Conservation (phyloP, 2,888 invertebrate species). For the Plusia festucae region DNA sequence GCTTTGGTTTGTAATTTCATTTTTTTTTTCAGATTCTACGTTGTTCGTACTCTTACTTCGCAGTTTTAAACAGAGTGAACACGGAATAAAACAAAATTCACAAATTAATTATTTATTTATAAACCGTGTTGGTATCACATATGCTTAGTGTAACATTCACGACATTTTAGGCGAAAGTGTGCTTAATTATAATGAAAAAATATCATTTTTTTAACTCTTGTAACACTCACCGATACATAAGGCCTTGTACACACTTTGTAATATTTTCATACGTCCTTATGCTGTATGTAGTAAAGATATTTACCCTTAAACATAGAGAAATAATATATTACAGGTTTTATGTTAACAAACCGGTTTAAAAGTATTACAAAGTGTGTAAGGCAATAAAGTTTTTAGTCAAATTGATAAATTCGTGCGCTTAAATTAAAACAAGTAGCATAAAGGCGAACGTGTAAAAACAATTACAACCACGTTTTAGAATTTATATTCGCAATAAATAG, state of each 20-base stretch:
- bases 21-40: slow-evolving; percentile 78
- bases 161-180: slow-evolving; percentile 87
- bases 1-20: no score
- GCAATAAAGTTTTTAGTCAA: slow-evolving; percentile 73
- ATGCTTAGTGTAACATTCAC: slow-evolving; percentile 86
- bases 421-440: slow-evolving; percentile 75
- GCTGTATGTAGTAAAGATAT: slow-evolving; percentile 15
- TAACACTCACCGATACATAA: slow-evolving; percentile 72
- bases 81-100: slow-evolving; percentile 67
- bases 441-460: slow-evolving; percentile 72
- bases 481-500: slow-evolving; percentile 53
- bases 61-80: slow-evolving; percentile 79
- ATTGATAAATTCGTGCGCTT: slow-evolving; percentile 86
- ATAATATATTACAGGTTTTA: slow-evolving; percentile 10
- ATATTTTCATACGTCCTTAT: slow-evolving; percentile 20
- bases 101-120: slow-evolving; percentile 86
- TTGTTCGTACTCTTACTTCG: slow-evolving; percentile 83
- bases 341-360: slow-evolving; percentile 2
- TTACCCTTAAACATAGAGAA: slow-evolving; percentile 25
- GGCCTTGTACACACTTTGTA: slow-evolving; percentile 44
- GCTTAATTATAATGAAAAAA: slow-evolving; percentile 81
- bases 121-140: slow-evolving; percentile 87
- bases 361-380: slow-evolving; percentile 51
- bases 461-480: slow-evolving; percentile 76
- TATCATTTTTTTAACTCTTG: slow-evolving; percentile 65